Conservation (phyloP, 2,113 vertebrate species). For the Pterophyllum scalare region DNA sequence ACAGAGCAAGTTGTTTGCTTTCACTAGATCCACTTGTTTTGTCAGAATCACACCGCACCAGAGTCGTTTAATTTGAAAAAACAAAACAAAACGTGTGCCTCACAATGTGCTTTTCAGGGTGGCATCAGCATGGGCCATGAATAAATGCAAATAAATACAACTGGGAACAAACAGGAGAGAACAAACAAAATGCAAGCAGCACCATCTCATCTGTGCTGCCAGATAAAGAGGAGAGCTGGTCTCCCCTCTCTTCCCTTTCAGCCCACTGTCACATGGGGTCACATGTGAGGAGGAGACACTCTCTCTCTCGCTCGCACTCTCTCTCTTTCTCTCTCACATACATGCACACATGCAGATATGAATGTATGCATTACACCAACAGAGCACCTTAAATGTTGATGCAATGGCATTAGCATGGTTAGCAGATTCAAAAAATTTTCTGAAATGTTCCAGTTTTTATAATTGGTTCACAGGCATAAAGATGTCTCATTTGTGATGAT, state of each 20-base stretch:
- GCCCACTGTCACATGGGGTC: conserved; percentile 26
- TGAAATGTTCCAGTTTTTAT: conserved; percentile 1
- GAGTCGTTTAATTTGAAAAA: not conserved
- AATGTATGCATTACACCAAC: not conserved
- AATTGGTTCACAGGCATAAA: not conserved
- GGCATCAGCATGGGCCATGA: not conserved
- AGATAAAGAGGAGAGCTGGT: not conserved
- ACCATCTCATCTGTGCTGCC: not conserved
- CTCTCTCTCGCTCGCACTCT: not conserved
- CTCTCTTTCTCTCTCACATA: not conserved
- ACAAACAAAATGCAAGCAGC: conserved; percentile 22
- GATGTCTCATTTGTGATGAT: not conserved
- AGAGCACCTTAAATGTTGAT: not conserved
- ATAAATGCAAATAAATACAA: conserved; percentile 37
- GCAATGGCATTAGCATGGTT: not conserved
- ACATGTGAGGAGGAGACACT: conserved; percentile 37
- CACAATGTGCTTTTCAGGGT: not conserved
- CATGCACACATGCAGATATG: not conserved
- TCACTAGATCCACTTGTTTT: not conserved
- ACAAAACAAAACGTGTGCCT: not conserved
- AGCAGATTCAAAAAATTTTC: not conserved
- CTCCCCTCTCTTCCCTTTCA: not conserved
- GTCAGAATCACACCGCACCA: not conserved
- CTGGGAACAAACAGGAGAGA: conserved; percentile 18
- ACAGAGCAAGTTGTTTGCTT: not conserved